These are phyloP conservation scores for Calameuta pallipes DNA, from an alignment of 2,888 invertebrate genomes.

Conservation along the genomic window DNA sequence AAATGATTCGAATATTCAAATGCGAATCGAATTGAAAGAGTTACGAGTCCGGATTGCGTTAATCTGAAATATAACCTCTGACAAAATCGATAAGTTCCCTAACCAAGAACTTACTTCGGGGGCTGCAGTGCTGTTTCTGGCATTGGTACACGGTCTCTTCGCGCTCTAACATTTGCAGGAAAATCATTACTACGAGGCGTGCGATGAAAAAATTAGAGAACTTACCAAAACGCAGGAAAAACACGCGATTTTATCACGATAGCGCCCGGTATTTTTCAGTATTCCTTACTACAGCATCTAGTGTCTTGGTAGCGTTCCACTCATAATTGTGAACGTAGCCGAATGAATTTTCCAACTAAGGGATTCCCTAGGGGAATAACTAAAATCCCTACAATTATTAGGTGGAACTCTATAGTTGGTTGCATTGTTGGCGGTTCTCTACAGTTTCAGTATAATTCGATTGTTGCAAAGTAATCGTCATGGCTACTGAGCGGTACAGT, in stretches of 20 bases:
- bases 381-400: background rate
- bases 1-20: background rate
- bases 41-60: background rate
- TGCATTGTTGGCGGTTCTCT: background rate
- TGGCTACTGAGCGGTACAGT: constrained; percentile 96
- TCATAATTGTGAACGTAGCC: background rate
- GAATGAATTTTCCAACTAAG: background rate
- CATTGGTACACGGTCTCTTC: constrained; percentile 4
- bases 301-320: background rate
- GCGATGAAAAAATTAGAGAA: background rate
- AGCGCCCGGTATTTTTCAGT: background rate
- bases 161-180: constrained; percentile 6
- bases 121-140: constrained; percentile 6
- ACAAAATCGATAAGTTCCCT: background rate
- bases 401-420: background rate
- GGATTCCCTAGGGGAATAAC: background rate
- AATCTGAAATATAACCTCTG: background rate
- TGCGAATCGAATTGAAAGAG: background rate
- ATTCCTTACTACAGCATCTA: background rate
- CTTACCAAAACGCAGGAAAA: constrained; percentile 7
- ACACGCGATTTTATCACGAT: constrained; percentile 1
- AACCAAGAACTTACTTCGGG: constrained; percentile 8
- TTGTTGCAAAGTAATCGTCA: constrained; percentile 74
- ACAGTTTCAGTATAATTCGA: constrained; percentile 28
- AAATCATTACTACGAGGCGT: constrained; percentile 9